These are phyloP conservation scores for Pseudeuparius sepicola DNA, from an alignment of 2,888 invertebrate species.

Conservation along the genomic window DNA sequence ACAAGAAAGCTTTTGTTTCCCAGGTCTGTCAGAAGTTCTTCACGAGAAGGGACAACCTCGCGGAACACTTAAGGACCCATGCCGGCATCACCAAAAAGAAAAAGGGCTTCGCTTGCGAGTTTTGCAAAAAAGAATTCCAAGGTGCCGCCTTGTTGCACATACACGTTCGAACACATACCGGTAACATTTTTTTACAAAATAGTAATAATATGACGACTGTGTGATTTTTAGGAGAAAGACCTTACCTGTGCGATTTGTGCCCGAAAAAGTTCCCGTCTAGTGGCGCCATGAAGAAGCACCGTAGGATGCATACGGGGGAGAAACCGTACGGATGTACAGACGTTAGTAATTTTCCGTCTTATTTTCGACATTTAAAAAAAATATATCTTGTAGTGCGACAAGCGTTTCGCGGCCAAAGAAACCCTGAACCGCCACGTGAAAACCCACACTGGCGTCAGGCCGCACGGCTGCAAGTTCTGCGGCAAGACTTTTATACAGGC, in stretches of 20 bases:
- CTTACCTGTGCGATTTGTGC: conserved; percentile 64
- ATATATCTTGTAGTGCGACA: conserved; percentile 52
- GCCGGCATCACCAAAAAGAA: conserved; percentile 47
- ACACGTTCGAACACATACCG: conserved; percentile 59
- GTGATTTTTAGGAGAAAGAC: conserved; percentile 37
- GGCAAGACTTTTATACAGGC: conserved; percentile 73
- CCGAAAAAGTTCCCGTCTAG: conserved; percentile 63
- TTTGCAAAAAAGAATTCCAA: conserved; percentile 57
- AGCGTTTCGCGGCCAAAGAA: conserved; percentile 72
- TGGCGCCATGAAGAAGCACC: conserved; percentile 68
- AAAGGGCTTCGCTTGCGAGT: conserved; percentile 50
- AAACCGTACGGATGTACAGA: conserved; percentile 50
- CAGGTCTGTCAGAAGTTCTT: conserved; percentile 55
- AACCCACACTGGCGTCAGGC: conserved; percentile 48
- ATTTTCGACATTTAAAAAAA: neutral
- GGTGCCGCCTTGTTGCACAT: conserved; percentile 50
- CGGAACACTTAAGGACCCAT: conserved; percentile 60
- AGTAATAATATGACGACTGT: too few species aligned
- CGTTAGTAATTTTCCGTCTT: conserved; percentile 24
- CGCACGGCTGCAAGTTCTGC: conserved; percentile 56
- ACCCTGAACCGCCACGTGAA: conserved; percentile 44
- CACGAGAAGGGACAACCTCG: conserved; percentile 62
- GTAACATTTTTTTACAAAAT: conserved; percentile 38
- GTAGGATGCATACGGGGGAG: conserved; percentile 43
- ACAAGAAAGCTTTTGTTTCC: too few species aligned